Evolutionary conservation across 2,797 vertebrate species (phyloP).

Genomic region (Linurgus olivaceus): DNA sequence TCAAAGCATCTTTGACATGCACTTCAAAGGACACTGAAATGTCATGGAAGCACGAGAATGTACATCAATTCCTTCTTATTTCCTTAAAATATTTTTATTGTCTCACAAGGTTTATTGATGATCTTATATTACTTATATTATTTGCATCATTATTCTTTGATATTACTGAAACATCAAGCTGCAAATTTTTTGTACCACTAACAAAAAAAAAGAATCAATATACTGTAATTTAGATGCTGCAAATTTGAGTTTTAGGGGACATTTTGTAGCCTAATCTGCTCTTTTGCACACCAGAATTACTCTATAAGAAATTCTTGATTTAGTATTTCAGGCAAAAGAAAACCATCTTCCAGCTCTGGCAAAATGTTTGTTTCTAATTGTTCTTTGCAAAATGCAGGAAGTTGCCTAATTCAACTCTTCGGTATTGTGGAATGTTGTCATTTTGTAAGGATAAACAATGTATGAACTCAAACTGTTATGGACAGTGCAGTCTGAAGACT

Average conservation of each 20-base stretch:
- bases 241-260: neutral
- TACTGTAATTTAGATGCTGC: neutral
- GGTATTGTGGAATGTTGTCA: neutral
- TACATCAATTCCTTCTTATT: neutral
- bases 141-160: neutral
- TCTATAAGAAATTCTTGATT: neutral
- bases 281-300: neutral
- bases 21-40: neutral
- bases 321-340: neutral
- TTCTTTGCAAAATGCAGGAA: neutral
- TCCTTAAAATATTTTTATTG: neutral
- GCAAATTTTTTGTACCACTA: neutral
- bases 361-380: neutral
- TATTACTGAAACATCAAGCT: neutral
- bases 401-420: neutral
- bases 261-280: neutral
- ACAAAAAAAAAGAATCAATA: neutral
- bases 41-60: accelerated
- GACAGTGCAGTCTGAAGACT: neutral
- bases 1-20: neutral
- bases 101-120: neutral
- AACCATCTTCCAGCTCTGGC: neutral
- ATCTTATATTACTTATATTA: neutral
- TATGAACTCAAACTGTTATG: neutral
- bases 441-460: neutral